Base-by-base conservation (phyloP, 2,113 vertebrate species). In the Corvus hawaiiensis region DNA sequence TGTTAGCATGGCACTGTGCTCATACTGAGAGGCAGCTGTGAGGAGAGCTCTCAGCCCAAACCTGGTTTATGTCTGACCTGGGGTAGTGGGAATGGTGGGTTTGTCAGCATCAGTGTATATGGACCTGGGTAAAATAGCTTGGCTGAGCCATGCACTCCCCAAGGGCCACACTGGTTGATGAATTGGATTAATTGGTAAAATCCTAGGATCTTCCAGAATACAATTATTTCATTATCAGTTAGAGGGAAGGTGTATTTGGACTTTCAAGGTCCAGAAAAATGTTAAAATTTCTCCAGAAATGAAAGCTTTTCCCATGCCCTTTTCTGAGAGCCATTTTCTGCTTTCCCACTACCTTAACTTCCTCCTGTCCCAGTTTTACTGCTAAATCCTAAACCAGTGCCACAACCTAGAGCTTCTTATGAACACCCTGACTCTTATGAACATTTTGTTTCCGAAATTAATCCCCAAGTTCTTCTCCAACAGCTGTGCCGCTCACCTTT, bases 11-110 rank as follows among this genome's bases (percentile, higher is more conserved):
- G 30, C 76, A 61, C 35, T 5, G 22, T 23, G 41, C 41, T 80
- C 24, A 24, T 1, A 0, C 9, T 2, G 2, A 59, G 46, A 89
- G 22, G 28, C 48, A 55, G 49, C 13, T 79, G 15, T 1, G 1
- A 44, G 23, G 21, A 76, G 19, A 87, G 10, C 32, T 83, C 54
- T 79, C 28, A 26, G 28, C 28, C 20, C 44, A 51, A 72, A 46
- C 16, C 16, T 54, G 9, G 9, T 28, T 87, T 55, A 26, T 28
- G 9, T 41, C 69, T 82, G 66, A 48, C 5, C 55, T 78, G 26
- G 26, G 20, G 9, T 2, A 52, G 16, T 8, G 27, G 46, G 37
- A 74, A 58, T 74, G 5, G 5, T 0, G 0, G 10, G 18, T 79
- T 68, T 73, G 1, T 41, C 43, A n/a, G 28, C 5, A 17, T 24